These are phyloP conservation scores for Silurus lanzhouensis DNA, from an alignment of 2,797 vertebrate genomes.

Conservation along the genomic window DNA sequence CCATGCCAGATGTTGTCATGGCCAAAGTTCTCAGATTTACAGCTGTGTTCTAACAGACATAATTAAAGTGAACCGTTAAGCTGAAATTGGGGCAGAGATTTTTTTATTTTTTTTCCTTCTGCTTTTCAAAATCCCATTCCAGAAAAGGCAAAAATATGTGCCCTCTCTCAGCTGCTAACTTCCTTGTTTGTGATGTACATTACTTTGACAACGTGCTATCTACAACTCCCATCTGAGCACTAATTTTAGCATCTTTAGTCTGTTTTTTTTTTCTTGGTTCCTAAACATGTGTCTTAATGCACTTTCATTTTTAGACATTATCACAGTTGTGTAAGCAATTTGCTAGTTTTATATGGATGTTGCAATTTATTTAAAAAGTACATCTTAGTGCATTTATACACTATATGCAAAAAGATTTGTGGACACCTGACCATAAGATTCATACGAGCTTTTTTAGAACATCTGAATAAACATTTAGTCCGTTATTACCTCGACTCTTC, in stretches of 20 bases:
- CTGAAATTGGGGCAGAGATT: conserved; percentile 46
- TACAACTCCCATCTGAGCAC: neutral
- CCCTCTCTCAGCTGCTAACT: conserved; percentile 19
- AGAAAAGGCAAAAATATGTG: conserved; percentile 27
- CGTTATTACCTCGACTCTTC: no score
- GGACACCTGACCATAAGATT: no score
- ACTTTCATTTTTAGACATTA: neutral
- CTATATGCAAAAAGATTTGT: no score
- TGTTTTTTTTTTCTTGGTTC: neutral
- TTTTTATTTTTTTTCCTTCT: neutral
- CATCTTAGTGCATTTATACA: neutral
- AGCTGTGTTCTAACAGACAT: conserved; percentile 58
- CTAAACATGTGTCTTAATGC: neutral
- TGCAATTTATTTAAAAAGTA: neutral
- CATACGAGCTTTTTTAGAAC: no score
- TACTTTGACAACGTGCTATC: neutral
- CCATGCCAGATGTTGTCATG: conserved; percentile 60
- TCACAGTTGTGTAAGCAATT: neutral
- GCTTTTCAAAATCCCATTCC: conserved; percentile 20
- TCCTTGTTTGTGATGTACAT: neutral
- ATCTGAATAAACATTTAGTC: no score
- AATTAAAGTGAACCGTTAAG: conserved; percentile 60
- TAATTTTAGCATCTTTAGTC: neutral
- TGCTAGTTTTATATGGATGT: neutral
- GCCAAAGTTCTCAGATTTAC: conserved; percentile 57